Base-by-base conservation (phyloP, 2,113 vertebrate genomes). In the Ictalurus furcatus region DNA sequence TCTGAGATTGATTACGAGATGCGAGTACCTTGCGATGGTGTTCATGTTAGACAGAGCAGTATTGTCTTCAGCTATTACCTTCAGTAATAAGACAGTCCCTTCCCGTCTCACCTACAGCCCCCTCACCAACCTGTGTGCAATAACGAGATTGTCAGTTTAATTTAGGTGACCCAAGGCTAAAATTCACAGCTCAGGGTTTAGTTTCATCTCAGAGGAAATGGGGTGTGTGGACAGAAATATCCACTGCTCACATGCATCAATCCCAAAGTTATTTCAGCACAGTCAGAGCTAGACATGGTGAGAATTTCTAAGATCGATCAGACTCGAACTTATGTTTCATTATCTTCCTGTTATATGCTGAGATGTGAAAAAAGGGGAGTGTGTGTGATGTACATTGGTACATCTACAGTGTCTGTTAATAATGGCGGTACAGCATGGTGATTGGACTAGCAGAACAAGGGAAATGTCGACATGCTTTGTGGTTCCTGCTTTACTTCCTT, bases 81-180 rank as follows among this genome's bases (percentile, higher is more conserved):
- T 73, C 69, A 78, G 78, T 86, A 78, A 40, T 56, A 83, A 63
- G 9, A 81, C 30, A 37, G 11, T 54, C 84, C 78, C 44, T 83
- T 80, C 58, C 59, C 71, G 34, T n/a, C 82, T 78, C n/a, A 67
- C 76, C 63, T 61, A 11, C 63, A 74, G 73, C 81, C 82, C 52
- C 85, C 67, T n/a, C 48, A 28, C 54, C 86, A 37, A 73, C 56
- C 90, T 74, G 34, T 84, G 58, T 84, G 81, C 80, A 88, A 88
- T 91, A 92, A 92, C 86, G 88, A 91, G 84, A 25, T 90, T 90
- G 92, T 91, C 92, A 90, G 58, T 48, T 84, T 89, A 86, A 91
- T 90, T 91, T 91, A 91, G 85, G 86, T 56, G 76, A 88, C 86
- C 88, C 28, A 65, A 80, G 52, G 79, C 80, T 78, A 58, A 90